phyloP scores from a whole-genome alignment of 2,113 vertebrate species.

The Desmodus rotundus region DNA sequence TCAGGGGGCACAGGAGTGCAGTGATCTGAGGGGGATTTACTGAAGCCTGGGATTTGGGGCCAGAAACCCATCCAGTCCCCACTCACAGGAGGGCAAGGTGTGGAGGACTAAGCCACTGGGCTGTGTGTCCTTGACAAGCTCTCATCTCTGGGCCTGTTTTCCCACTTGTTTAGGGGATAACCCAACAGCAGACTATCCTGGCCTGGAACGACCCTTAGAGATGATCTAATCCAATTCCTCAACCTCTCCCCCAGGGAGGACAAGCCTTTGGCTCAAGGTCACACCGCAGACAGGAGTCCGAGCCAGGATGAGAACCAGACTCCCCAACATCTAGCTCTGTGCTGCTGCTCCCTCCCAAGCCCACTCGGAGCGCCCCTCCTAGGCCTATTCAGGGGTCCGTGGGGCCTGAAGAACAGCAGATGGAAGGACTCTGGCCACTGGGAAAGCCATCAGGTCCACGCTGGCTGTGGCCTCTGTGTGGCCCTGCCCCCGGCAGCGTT shows the following conservation, averaged over 20 bases:
- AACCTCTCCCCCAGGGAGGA: background rate
- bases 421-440: background rate
- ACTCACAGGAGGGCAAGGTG: background rate
- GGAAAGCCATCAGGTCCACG: background rate
- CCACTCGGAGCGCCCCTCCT: accelerated
- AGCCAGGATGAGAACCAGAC: background rate
- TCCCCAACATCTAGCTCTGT: background rate
- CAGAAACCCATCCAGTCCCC: background rate
- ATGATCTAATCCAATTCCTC: background rate
- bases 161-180: background rate
- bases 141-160: background rate
- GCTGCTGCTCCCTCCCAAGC: background rate
- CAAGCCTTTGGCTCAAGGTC: slow-evolving; percentile 14
- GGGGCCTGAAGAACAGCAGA: background rate
- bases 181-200: background rate
- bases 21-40: background rate
- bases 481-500: slow-evolving; percentile 28
- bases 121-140: background rate
- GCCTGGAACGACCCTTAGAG: background rate
- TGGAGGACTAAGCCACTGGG: background rate
- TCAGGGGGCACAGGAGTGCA: accelerated
- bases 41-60: no score
- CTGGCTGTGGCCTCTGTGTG: background rate
- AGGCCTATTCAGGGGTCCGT: background rate
- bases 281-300: background rate